Evolutionary conservation across 2,113 vertebrate genomes (phyloP).

Genomic region (Microcebus griseorufus): DNA sequence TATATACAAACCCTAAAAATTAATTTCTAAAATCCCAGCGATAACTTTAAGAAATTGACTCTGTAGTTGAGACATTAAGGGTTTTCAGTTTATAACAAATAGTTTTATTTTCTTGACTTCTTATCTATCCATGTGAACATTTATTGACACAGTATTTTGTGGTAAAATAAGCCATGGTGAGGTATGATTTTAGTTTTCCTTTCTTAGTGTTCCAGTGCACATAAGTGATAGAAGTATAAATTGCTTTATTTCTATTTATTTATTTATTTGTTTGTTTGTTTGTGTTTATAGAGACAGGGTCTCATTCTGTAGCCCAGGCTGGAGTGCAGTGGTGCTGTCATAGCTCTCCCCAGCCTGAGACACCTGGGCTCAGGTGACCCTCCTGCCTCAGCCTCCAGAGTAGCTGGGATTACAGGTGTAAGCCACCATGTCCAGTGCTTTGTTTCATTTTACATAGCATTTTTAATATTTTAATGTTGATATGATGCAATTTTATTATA

Average conservation of each 20-base stretch:
- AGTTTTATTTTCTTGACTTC: slow-evolving; percentile 43
- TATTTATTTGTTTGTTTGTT: no score
- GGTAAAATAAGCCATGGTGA: slow-evolving; percentile 7
- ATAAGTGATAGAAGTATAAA: neutral
- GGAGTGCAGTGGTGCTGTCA: no score
- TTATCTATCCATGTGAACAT: neutral
- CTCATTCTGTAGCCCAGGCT: neutral
- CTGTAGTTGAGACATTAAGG: neutral
- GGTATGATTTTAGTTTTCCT: slow-evolving; percentile 16
- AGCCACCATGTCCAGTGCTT: neutral
- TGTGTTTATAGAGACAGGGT: neutral
- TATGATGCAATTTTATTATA: neutral
- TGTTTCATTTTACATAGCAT: slow-evolving; percentile 47
- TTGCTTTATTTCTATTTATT: no score
- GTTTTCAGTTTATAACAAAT: slow-evolving; percentile 16
- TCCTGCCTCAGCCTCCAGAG: neutral
- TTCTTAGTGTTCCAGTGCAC: neutral
- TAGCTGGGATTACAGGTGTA: neutral
- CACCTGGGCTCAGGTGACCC: neutral
- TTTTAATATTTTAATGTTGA: slow-evolving; percentile 33
- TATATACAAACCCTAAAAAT: slow-evolving; percentile 40
- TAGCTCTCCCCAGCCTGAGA: no score
- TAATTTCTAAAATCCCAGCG: slow-evolving; percentile 41
- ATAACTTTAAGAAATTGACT: neutral
- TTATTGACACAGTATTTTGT: slow-evolving; percentile 12